Evolutionary conservation across 2,888 invertebrate genomes (phyloP).

Genomic region (Drosophila subsilvestris): DNA sequence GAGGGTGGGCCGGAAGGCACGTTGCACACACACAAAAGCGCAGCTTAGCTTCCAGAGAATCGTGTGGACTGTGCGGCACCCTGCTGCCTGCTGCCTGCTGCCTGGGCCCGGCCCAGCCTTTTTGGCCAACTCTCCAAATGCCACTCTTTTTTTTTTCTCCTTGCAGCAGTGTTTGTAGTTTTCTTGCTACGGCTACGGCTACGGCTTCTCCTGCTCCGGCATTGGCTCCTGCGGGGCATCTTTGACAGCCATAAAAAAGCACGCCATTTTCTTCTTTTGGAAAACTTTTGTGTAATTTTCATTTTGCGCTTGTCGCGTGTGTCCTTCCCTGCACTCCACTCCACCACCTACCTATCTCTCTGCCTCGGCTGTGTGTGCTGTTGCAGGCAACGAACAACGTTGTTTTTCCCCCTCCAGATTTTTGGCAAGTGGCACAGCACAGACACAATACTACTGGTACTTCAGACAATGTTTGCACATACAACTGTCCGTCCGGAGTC

Average conservation of each 20-base stretch:
- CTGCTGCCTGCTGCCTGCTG: conserved; percentile 13
- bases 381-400: conserved; percentile 51
- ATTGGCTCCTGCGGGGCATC: conserved; percentile 49
- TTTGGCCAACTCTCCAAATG: conserved; percentile 19
- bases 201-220: conserved; percentile 20
- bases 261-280: conserved; percentile 37
- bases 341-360: not conserved
- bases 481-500: conserved; percentile 7
- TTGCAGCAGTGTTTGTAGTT: conserved; percentile 12
- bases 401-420: conserved; percentile 43
- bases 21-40: conserved; percentile 52
- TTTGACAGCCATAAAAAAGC: conserved; percentile 50
- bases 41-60: conserved; percentile 56
- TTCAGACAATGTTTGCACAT: conserved; percentile 31
- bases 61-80: conserved; percentile 25
- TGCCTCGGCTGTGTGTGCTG: conserved; percentile 51
- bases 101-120: conserved; percentile 13
- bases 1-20: conserved; percentile 11
- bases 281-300: conserved; percentile 59
- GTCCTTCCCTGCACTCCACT: not conserved
- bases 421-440: conserved; percentile 54
- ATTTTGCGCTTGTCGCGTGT: conserved; percentile 64
- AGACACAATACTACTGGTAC: conserved; percentile 28
- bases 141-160: conserved; percentile 11
- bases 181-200: conserved; percentile 28